A percentile compares a stretch with the other conserved stretches of the same genome.
Conservation (phyloP, 2,888 invertebrate genomes). For the Xylocampa areola region DNA sequence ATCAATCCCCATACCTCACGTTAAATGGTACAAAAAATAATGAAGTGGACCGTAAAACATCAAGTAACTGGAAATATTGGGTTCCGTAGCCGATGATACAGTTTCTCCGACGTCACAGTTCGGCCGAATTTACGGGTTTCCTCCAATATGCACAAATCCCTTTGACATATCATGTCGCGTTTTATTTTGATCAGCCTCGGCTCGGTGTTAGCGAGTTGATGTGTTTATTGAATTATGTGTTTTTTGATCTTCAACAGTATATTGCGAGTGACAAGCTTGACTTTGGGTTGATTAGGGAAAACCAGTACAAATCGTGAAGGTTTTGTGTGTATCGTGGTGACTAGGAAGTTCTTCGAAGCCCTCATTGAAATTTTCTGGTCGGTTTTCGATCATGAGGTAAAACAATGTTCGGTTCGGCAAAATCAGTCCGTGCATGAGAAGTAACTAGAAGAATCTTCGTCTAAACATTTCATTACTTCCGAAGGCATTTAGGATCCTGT, state of each 20-base stretch:
- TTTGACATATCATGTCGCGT: conserved; percentile 28
- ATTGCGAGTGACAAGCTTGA: background rate
- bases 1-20: conserved; percentile 19
- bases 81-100: conserved; percentile 11
- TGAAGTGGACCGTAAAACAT: conserved; percentile 25
- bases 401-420: too few species aligned
- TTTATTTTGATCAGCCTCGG: conserved; percentile 12
- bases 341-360: too few species aligned
- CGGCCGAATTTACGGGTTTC: conserved; percentile 26
- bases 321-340: too few species aligned
- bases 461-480: too few species aligned
- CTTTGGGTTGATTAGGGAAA: too few species aligned
- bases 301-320: too few species aligned
- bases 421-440: too few species aligned
- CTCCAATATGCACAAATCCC: conserved; percentile 26
- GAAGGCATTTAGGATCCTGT: too few species aligned
- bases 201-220: background rate
- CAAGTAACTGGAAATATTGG: conserved; percentile 27
- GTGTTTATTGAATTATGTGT: background rate
- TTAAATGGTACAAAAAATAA: conserved; percentile 28
- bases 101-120: conserved; percentile 4
- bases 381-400: too few species aligned
- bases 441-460: too few species aligned
- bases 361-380: too few species aligned
- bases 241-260: background rate